Conservation (phyloP, 2,888 invertebrate species). For the Oscheius myriophilus region DNA sequence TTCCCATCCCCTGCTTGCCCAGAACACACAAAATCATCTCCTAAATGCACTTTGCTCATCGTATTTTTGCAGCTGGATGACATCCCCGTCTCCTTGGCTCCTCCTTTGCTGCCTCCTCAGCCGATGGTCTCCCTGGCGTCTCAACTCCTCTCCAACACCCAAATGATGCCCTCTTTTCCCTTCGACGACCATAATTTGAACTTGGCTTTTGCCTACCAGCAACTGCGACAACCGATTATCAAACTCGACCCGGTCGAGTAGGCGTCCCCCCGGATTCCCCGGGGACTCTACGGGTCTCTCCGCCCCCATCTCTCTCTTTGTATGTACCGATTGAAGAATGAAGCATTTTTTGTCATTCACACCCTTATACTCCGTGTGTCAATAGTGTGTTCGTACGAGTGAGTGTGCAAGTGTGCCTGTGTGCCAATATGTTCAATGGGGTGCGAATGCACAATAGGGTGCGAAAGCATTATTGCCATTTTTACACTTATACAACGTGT, state of each 20-base stretch:
- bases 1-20: slow-evolving; percentile 8
- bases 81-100: slow-evolving; percentile 11
- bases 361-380: too few species aligned
- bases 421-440: too few species aligned
- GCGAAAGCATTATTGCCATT: too few species aligned
- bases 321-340: too few species aligned
- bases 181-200: slow-evolving; percentile 16
- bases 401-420: too few species aligned
- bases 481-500: too few species aligned
- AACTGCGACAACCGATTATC: slow-evolving; percentile 18
- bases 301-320: slow-evolving; percentile 11
- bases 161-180: slow-evolving; percentile 9
- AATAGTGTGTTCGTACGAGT: too few species aligned
- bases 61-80: slow-evolving; percentile 16
- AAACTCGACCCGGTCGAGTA: slow-evolving; percentile 21
- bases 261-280: neutral
- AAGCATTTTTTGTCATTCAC: too few species aligned
- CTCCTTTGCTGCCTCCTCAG: slow-evolving; percentile 18
- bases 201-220: slow-evolving; percentile 24
- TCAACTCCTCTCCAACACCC: slow-evolving; percentile 14
- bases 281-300: slow-evolving; percentile 13
- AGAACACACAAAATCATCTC: neutral
- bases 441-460: too few species aligned
- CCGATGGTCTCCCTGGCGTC: slow-evolving; percentile 25
- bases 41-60: slow-evolving; percentile 4